A percentile compares a stretch with the other conserved stretches of the same genome.
Evolutionary conservation across 1,140 invertebrate species (phyloP).

Genomic region (Calosoma granatense): DNA sequence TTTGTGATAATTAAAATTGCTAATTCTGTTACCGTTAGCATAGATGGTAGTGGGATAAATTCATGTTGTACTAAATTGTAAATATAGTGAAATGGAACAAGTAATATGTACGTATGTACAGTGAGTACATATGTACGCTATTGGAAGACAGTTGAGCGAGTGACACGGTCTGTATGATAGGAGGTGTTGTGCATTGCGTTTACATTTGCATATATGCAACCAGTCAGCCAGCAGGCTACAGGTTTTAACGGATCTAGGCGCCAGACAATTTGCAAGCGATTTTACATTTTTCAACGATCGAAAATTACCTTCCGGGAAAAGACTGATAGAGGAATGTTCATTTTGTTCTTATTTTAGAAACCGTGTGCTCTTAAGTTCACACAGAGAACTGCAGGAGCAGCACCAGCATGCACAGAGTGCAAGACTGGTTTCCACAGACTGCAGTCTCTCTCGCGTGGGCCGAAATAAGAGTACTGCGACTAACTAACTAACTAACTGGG

Average conservation of each 20-base stretch:
- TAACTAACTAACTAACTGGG: no score
- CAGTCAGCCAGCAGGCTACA: background rate
- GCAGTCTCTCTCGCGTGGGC: background rate
- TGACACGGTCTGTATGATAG: background rate
- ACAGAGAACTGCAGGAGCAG: background rate
- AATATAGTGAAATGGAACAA: no score
- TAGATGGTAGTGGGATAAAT: no score
- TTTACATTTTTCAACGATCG: background rate
- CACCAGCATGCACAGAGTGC: background rate
- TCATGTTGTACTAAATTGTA: no score
- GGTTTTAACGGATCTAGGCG: constrained; percentile 7
- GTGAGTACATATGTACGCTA: background rate
- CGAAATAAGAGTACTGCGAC: background rate
- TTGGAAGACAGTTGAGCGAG: background rate
- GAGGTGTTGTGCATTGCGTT: no score
- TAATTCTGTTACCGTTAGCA: no score
- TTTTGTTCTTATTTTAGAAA: constrained; percentile 8
- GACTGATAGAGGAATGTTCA: background rate
- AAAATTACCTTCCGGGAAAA: constrained; percentile 7
- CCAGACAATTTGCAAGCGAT: constrained; percentile 5
- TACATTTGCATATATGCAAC: background rate
- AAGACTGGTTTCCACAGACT: background rate
- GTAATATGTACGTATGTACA: no score
- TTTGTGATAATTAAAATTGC: no score
- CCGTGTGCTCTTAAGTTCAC: background rate